These are phyloP conservation scores for Nesoenas mayeri DNA, from an alignment of 2,113 vertebrate genomes.

Conservation along the genomic window DNA sequence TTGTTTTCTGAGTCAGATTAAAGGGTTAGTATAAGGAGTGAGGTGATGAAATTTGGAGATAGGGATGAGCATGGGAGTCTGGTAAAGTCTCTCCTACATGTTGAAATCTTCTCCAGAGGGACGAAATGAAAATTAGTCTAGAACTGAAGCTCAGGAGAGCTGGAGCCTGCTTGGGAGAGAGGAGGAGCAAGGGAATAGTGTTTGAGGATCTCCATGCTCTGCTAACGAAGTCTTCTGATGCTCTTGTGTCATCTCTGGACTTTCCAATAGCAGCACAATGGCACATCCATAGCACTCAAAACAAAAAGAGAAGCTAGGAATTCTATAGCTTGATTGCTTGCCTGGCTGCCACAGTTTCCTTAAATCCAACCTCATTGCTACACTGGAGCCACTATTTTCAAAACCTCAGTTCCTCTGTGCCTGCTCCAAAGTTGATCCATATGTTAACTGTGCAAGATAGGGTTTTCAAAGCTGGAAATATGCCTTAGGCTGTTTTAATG, in stretches of 20 bases:
- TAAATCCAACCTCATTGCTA: not conserved
- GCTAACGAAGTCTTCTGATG: not conserved
- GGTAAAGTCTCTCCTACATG: not conserved
- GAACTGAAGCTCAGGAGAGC: not conserved
- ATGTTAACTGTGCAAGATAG: slow-evolving; percentile 28
- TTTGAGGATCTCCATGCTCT: not conserved
- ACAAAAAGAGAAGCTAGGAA: not conserved
- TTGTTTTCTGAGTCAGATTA: not conserved
- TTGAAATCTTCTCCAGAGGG: not conserved
- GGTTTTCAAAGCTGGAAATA: slow-evolving; percentile 45
- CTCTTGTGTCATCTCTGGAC: not conserved
- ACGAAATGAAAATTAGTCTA: not conserved
- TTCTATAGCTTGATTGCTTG: not conserved
- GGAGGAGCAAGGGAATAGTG: not conserved
- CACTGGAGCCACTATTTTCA: not conserved
- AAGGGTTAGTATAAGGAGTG: not conserved
- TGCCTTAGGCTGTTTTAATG: slow-evolving; percentile 51
- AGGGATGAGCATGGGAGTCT: not conserved
- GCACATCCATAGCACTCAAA: not conserved
- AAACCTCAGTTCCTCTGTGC: not conserved
- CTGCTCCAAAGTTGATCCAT: slow-evolving; percentile 2
- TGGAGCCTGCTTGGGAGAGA: not conserved
- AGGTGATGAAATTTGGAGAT: not conserved
- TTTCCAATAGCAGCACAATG: not conserved
- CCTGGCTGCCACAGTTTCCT: not conserved